These are phyloP conservation scores for Malurus alboscapulatus DNA, from an alignment of 2,113 vertebrate species.

Conservation along the genomic window DNA sequence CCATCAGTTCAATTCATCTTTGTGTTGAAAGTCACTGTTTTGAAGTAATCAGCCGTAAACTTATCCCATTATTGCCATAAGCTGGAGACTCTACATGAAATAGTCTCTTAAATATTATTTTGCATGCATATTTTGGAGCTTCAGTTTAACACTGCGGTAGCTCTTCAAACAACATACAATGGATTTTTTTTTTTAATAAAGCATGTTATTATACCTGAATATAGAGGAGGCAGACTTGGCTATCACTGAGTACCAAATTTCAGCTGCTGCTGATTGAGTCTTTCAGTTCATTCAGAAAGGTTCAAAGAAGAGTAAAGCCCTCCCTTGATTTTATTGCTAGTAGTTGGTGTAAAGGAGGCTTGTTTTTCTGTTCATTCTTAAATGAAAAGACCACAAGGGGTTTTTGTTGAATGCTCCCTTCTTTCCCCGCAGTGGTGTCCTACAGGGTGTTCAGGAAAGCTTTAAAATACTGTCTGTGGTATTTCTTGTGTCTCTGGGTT, in stretches of 20 bases:
- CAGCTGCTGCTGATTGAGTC: not conserved
- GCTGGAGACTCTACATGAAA: not conserved
- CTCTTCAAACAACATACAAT: not conserved
- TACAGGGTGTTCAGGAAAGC: not conserved
- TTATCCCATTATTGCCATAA: not conserved
- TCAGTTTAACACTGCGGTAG: not conserved
- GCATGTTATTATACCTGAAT: not conserved
- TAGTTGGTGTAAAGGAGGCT: not conserved
- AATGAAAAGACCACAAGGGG: not conserved
- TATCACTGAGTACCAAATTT: not conserved
- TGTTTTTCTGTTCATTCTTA: not conserved
- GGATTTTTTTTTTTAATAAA: not conserved
- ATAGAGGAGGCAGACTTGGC: not conserved
- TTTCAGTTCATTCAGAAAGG: not conserved
- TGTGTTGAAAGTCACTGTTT: not conserved
- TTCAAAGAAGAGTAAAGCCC: not conserved
- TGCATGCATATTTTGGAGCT: not conserved
- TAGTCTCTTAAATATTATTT: not conserved
- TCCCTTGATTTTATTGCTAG: not conserved
- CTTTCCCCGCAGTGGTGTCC: not conserved
- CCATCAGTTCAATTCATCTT: not conserved
- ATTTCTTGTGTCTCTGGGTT: slow-evolving; percentile 33
- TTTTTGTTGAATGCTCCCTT: not conserved
- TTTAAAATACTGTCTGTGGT: not conserved
- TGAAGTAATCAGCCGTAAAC: not conserved